These are phyloP conservation scores for Nycticryphes semicollaris DNA, from an alignment of 2,113 vertebrate genomes.

Conservation along the genomic window DNA sequence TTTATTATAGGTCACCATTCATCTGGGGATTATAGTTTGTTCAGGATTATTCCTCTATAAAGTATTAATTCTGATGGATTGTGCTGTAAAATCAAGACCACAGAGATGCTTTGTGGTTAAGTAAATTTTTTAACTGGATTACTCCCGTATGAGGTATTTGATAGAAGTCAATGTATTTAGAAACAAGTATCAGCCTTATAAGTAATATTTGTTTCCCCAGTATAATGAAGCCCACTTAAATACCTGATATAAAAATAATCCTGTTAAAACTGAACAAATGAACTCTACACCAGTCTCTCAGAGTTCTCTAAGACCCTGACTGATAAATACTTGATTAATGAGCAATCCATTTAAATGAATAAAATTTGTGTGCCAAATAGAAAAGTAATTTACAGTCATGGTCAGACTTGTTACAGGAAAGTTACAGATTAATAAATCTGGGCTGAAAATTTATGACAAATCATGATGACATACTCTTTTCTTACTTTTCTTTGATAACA, in stretches of 20 bases:
- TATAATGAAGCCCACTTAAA: constrained; percentile 71
- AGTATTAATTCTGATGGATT: constrained; percentile 70
- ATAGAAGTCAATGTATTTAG: constrained; percentile 64
- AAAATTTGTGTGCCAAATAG: constrained; percentile 63
- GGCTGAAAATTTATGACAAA: constrained; percentile 68
- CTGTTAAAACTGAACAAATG: constrained; percentile 64
- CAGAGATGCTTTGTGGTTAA: constrained; percentile 43
- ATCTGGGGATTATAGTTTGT: constrained; percentile 68
- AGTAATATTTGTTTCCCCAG: constrained; percentile 49
- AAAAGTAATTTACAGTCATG: constrained; percentile 53
- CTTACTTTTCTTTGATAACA: constrained; percentile 41
- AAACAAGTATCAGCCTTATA: constrained; percentile 60
- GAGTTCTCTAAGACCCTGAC: constrained; percentile 49
- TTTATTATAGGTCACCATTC: constrained; percentile 61
- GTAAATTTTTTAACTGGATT: constrained; percentile 71
- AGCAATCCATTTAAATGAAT: constrained; percentile 73
- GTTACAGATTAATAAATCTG: constrained; percentile 67
- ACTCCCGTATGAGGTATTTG: constrained; percentile 65
- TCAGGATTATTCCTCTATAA: constrained; percentile 71
- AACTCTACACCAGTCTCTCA: constrained; percentile 35
- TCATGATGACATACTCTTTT: constrained; percentile 51
- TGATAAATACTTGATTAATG: constrained; percentile 74
- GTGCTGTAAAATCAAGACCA: constrained; percentile 52
- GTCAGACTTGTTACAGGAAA: constrained; percentile 65
- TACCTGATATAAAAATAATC: constrained; percentile 75